phyloP scores from a whole-genome alignment of 2,797 vertebrate species.

The Lutjanus argentimaculatus region DNA sequence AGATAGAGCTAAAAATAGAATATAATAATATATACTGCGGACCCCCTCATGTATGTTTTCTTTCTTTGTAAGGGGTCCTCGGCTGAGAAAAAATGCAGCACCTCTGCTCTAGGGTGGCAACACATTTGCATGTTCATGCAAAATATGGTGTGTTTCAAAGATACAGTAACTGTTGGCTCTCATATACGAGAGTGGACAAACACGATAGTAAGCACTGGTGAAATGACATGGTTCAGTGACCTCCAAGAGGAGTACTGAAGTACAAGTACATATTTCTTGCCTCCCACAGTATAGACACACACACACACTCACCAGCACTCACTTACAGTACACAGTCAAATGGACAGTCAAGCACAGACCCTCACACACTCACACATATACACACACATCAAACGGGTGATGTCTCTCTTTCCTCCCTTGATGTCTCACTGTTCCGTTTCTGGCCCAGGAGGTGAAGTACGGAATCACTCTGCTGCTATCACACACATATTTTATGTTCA shows the following conservation, averaged over 20 bases:
- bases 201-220: constrained; percentile 5
- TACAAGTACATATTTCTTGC: constrained; percentile 6
- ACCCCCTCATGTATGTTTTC: too few relatives aligned
- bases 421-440: constrained; percentile 53
- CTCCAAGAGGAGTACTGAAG: constrained; percentile 26
- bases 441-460: constrained; percentile 47
- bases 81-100: too few relatives aligned
- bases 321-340: constrained; percentile 30
- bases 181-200: neutral
- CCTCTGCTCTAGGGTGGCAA: neutral
- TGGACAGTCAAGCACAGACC: constrained; percentile 29
- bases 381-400: constrained; percentile 35
- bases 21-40: too few relatives aligned
- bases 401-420: constrained; percentile 44
- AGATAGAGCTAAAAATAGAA: too few relatives aligned
- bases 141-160: constrained; percentile 11
- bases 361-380: constrained; percentile 16
- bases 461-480: constrained; percentile 50
- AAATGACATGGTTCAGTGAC: constrained; percentile 37
- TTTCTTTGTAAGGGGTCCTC: too few relatives aligned
- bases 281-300: constrained; percentile 6
- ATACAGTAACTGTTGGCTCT: constrained; percentile 12
- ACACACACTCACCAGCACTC: constrained; percentile 13
- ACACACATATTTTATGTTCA: constrained; percentile 64
- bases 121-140: constrained; percentile 2